phyloP scores from a whole-genome alignment of 2,888 invertebrate species.

The Heliconius aoede region DNA sequence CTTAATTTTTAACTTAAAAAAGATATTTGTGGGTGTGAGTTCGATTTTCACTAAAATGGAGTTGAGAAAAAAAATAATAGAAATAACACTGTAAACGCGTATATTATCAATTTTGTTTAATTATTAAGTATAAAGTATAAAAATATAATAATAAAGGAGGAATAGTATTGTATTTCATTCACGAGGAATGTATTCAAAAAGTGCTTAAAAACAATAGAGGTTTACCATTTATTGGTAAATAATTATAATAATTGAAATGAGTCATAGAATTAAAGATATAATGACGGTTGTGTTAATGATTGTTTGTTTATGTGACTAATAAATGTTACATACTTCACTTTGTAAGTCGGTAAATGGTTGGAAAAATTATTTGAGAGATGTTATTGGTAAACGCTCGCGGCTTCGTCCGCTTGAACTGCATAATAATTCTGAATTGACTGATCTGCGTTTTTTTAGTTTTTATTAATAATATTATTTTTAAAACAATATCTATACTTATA shows the following conservation, averaged over 20 bases:
- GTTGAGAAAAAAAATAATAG: too few species aligned
- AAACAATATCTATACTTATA: too few species aligned
- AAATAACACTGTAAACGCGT: background rate
- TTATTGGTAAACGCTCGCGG: too few species aligned
- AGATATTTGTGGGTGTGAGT: background rate
- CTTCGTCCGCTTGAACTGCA: too few species aligned
- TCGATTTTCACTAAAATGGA: background rate
- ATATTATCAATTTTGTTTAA: background rate
- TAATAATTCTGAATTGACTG: too few species aligned
- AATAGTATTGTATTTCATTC: too few species aligned
- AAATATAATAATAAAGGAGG: too few species aligned
- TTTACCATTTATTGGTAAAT: conserved; percentile 20
- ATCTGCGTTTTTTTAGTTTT: too few species aligned
- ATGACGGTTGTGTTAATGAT: conserved; percentile 31
- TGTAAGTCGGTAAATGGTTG: background rate
- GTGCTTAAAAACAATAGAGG: conserved; percentile 2
- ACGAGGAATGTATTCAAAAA: too few species aligned
- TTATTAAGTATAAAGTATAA: too few species aligned
- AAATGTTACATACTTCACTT: conserved; percentile 14
- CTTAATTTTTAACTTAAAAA: background rate
- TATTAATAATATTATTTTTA: too few species aligned
- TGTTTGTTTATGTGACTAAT: conserved; percentile 41
- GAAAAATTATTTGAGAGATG: too few species aligned
- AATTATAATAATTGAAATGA: conserved; percentile 31
- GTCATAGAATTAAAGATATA: conserved; percentile 35